Evolutionary conservation across 1,140 invertebrate species (phyloP).

Genomic region (Tachypleus tridentatus): DNA sequence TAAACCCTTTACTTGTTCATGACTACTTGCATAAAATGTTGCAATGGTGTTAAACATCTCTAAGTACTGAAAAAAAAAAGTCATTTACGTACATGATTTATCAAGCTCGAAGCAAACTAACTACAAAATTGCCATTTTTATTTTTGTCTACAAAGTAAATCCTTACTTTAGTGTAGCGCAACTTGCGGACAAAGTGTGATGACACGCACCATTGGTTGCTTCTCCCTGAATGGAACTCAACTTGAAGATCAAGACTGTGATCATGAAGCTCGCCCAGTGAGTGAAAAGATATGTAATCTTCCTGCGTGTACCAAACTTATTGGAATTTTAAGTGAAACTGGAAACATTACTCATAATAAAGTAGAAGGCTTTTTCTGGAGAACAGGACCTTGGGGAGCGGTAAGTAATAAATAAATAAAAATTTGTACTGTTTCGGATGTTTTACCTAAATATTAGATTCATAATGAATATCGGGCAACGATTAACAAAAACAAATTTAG

Average conservation of each 20-base stretch:
- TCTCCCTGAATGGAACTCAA: background rate
- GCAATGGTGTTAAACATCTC: too few relatives aligned
- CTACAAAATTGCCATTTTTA: too few relatives aligned
- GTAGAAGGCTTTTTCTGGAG: conserved; percentile 29
- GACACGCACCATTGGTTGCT: conserved; percentile 24
- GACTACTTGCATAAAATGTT: too few relatives aligned
- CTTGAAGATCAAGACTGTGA: conserved; percentile 8
- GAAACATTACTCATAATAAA: conserved; percentile 14
- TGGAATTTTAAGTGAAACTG: background rate
- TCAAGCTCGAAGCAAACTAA: too few relatives aligned
- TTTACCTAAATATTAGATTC: too few relatives aligned
- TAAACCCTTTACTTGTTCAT: too few relatives aligned
- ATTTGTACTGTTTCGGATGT: too few relatives aligned
- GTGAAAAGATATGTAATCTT: conserved; percentile 2
- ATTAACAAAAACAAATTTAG: too few relatives aligned
- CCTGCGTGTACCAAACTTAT: conserved; percentile 1
- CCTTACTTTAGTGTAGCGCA: conserved; percentile 11
- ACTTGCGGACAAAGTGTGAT: conserved; percentile 26
- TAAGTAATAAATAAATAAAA: conserved; percentile 21
- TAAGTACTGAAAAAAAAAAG: too few relatives aligned
- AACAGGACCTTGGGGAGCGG: conserved; percentile 32
- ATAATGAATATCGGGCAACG: too few relatives aligned
- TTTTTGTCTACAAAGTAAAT: too few relatives aligned
- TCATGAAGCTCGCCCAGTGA: background rate
- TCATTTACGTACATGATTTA: too few relatives aligned